Percentiles rank a stretch among this genome's conserved stretches.
These are phyloP conservation scores for Drosophila subsilvestris DNA, from an alignment of 2,888 invertebrate species.

Conservation along the genomic window DNA sequence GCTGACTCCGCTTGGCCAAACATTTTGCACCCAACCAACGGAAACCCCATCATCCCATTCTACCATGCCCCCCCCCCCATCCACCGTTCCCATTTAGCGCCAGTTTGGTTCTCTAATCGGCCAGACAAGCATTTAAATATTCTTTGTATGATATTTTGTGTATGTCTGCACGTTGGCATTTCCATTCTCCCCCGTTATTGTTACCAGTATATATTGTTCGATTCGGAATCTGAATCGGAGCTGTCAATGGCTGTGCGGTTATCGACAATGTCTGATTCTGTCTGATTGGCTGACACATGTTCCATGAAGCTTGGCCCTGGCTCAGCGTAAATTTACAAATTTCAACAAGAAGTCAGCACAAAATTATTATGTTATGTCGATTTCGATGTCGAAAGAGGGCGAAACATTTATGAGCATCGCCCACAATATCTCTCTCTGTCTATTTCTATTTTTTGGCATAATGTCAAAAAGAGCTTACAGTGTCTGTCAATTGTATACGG, in stretches of 20 bases:
- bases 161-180: conserved; percentile 18
- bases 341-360: conserved; percentile 77
- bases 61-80: conserved; percentile 3
- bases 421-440: not conserved
- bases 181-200: conserved; percentile 25
- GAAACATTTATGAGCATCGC: conserved; percentile 30
- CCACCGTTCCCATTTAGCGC: conserved; percentile 5
- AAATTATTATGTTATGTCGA: conserved; percentile 67
- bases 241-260: conserved; percentile 68
- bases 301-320: conserved; percentile 36
- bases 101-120: conserved; percentile 36
- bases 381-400: conserved; percentile 21
- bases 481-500: conserved; percentile 24
- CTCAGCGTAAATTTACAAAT: conserved; percentile 73
- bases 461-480: conserved; percentile 45
- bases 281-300: conserved; percentile 39
- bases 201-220: conserved; percentile 11
- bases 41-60: conserved; percentile 8
- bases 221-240: conserved; percentile 53
- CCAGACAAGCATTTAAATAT: conserved; percentile 38
- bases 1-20: conserved; percentile 61
- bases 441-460: conserved; percentile 32
- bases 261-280: conserved; percentile 47
- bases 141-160: conserved; percentile 27
- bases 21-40: conserved; percentile 33